Base-by-base conservation (phyloP, 2,113 vertebrate genomes). In the Cathartes aura region DNA sequence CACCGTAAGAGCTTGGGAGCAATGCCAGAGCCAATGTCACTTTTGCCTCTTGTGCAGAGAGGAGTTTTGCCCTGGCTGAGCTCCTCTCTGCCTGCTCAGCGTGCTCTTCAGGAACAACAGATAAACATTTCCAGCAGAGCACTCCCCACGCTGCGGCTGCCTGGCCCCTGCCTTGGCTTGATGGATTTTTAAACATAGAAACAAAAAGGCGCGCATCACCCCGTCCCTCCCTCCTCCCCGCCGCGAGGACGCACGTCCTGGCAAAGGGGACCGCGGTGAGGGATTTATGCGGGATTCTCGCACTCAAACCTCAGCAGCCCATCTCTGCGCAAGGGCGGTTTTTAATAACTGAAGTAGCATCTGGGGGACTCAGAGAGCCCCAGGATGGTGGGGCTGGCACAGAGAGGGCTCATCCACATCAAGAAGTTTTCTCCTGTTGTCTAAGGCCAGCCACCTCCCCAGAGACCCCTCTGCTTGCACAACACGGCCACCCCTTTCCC, bases 101-200 rank as follows among this genome's bases (percentile, higher is more conserved):
- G 3, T 6, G 21, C 63, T 70, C 52, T 67, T 36, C 42, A 71
- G 72, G 67, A 90, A 40, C 5, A 5, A 20, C 42, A 30, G 12
- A 26, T 2, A 11, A 62, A n/a, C 22, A 11, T 15, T 58, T 38
- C 45, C 58, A 43, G 58, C 9, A 8, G 29, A 24, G 18, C 34
- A 2, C 22, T 52, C 21, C 36, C 29, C 36, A 5, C 0, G 0
- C 36, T 2, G 0, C 1, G 1, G n/a, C 45, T 71, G 64, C 43
- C 10, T 19, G 62, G 15, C 13, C 52, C 30, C 24, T 16, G 29
- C 32, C 11, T 20, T 5, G 5, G 14, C 43, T 42, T 3, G 1
- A 5, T 0, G 2, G 58, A 26, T 38, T 32, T 82, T 78, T 64
- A 36, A 83, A 73, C 8, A 34, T 2, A 34, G 79, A 60, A 55